A percentile compares a stretch with the other conserved stretches of the same genome.
phyloP scores from a whole-genome alignment of 2,113 vertebrate species.

The Gopherus evgoodei region DNA sequence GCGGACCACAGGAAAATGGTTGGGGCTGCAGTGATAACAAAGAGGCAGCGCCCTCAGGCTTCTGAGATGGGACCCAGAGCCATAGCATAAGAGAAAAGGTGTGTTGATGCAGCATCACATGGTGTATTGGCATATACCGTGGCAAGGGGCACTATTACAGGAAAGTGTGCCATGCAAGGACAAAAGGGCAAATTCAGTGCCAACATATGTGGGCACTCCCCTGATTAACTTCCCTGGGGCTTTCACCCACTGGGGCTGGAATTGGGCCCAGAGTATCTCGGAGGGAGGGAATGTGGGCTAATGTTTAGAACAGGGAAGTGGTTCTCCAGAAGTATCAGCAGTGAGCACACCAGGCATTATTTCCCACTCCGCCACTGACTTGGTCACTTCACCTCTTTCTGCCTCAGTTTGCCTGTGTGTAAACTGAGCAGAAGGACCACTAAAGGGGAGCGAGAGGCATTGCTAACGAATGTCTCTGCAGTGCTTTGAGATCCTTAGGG shows the following conservation, averaged over 20 bases:
- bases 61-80: neutral
- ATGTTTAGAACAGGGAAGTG: neutral
- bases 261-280: neutral
- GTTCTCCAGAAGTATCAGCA: no score
- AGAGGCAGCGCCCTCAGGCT: neutral
- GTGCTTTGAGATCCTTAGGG: accelerated
- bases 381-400: neutral
- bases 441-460: neutral
- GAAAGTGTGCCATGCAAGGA: neutral
- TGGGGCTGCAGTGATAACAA: neutral
- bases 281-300: neutral
- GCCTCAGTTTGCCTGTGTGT: neutral
- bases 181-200: neutral
- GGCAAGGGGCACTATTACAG: neutral
- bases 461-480: neutral
- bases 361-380: neutral
- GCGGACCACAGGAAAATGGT: accelerated
- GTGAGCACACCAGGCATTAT: neutral
- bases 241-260: no score
- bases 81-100: neutral
- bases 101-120: neutral
- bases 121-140: neutral
- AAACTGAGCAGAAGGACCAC: neutral
- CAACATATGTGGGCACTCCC: neutral
- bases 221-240: neutral